A percentile compares a stretch with the other conserved stretches of the same genome.
These are phyloP conservation scores for Mesocricetus auratus DNA, from an alignment of 2,113 vertebrate species.

Conservation along the genomic window DNA sequence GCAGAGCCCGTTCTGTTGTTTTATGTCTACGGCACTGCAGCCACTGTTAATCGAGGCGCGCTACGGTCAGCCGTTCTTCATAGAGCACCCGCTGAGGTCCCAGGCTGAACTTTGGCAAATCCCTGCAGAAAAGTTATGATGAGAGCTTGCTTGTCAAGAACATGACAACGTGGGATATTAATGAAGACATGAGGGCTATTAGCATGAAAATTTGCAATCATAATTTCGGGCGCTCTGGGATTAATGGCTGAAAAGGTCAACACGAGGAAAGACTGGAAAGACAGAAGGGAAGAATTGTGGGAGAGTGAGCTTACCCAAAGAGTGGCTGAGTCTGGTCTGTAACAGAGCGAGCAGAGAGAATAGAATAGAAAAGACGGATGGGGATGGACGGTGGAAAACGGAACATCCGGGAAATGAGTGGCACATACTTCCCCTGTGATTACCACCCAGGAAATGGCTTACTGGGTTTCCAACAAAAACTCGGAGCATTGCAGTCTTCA, in stretches of 20 bases:
- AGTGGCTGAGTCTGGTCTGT: background rate
- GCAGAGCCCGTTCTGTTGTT: background rate
- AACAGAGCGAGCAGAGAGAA: background rate
- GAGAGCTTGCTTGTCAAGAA: background rate
- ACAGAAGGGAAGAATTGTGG: background rate
- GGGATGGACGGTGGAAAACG: background rate
- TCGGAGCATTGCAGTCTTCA: background rate
- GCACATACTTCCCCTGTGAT: background rate
- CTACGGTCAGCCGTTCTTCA: background rate
- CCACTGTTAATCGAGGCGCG: background rate
- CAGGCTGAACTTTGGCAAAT: background rate
- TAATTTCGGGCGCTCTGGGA: background rate
- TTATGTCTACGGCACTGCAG: background rate
- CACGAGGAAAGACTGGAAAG: background rate
- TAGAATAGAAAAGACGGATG: background rate
- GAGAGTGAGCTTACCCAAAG: background rate
- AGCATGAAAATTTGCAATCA: background rate
- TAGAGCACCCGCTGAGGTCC: background rate
- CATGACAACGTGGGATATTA: background rate
- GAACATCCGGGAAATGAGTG: background rate
- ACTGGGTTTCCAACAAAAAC: conserved; percentile 11
- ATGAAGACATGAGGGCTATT: background rate
- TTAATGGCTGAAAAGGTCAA: background rate
- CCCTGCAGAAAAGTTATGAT: background rate
- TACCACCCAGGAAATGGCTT: background rate